Base-by-base conservation (phyloP, 2,113 vertebrate genomes). In the Ranitomeya variabilis region DNA sequence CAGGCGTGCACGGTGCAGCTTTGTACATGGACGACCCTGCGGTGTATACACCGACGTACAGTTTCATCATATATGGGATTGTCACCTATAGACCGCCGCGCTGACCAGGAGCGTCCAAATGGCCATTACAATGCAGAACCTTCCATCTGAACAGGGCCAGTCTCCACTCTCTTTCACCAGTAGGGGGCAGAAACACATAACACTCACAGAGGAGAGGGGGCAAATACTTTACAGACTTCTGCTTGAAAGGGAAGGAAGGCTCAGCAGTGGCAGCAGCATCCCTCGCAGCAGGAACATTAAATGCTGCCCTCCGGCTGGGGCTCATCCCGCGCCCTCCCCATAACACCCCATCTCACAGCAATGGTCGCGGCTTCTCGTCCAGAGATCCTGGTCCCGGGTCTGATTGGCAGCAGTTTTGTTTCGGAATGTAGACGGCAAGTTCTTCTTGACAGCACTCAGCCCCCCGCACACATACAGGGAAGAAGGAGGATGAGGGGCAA, bases 391-490 rank as follows among this genome's bases (percentile, higher is more conserved):
- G 87, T 78, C 55, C 57, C 45, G 62, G 45, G 57, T 83, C 80
- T 52, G 12, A 6, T 11, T 52, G 73, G 11, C 45, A 23, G 51
- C 37, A 78, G 51, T 57, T 45, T 54, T 15, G 10, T 52, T 88
- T 71, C 23, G 45, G 87, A 88, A 88, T 88, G 80, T 66, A 52
- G 87, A 83, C 14, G n/a, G 69, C 7, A 21, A 76, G 37, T 37
- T 51, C 82, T 85, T 89, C 87, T 84, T 79, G 79, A 79, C 73
- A 23, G 64, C 82, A 19, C 82, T 84, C 71, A 73, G 60, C 51
- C 9, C 59, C 23, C 87, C 69, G 2, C 64, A 37, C 37, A 55
- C 80, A 23, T 77, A 80, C 57, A 55, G 23, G 15, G 5, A 73
- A 16, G 69, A 13, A 52, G 23, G 26, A 26, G 2, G 31, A 16